These are phyloP conservation scores for Kryptopterus vitreolus DNA, from an alignment of 2,797 vertebrate genomes.

Conservation along the genomic window DNA sequence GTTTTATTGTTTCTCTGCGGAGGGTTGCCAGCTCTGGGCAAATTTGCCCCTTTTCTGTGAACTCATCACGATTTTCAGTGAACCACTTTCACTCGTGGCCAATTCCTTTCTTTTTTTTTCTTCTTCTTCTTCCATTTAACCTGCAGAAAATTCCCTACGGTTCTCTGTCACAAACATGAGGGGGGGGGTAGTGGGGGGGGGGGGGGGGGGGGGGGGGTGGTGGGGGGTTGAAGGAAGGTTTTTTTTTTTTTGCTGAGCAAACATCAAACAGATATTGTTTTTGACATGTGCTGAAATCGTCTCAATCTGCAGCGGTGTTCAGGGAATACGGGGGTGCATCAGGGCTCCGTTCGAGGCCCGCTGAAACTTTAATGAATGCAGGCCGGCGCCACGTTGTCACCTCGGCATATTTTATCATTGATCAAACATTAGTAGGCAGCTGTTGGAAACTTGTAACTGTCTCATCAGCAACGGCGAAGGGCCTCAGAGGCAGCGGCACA, in stretches of 20 bases:
- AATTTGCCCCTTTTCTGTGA: conserved; percentile 30
- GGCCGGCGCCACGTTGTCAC: conserved; percentile 89
- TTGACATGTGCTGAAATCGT: conserved; percentile 88
- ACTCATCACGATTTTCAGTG: conserved; percentile 1
- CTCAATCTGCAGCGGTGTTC: conserved; percentile 79
- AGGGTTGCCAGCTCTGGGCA: conserved; percentile 21
- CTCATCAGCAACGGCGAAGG: conserved; percentile 77
- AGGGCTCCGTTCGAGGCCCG: conserved; percentile 77
- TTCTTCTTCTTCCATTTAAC: conserved; percentile 28
- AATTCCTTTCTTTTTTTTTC: conserved; percentile 19
- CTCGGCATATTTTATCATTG: conserved; percentile 93
- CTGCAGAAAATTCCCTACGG: conserved; percentile 64
- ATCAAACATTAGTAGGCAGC: conserved; percentile 93
- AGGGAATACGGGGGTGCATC: conserved; percentile 80
- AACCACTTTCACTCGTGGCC: conserved; percentile 20
- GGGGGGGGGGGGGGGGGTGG: conserved; percentile 67
- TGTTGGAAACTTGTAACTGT: conserved; percentile 86
- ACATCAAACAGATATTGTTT: conserved; percentile 83
- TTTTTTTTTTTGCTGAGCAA: conserved; percentile 77
- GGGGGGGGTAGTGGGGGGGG: conserved; percentile 68
- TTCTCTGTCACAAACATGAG: conserved; percentile 66
- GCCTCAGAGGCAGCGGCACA: conserved; percentile 72
- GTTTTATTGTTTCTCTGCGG: conserved; percentile 24
- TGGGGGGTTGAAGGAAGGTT: too few species aligned
- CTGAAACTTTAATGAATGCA: conserved; percentile 95